Conservation (phyloP, 2,797 vertebrate species). For the Helicolenus hilgendorfi region DNA sequence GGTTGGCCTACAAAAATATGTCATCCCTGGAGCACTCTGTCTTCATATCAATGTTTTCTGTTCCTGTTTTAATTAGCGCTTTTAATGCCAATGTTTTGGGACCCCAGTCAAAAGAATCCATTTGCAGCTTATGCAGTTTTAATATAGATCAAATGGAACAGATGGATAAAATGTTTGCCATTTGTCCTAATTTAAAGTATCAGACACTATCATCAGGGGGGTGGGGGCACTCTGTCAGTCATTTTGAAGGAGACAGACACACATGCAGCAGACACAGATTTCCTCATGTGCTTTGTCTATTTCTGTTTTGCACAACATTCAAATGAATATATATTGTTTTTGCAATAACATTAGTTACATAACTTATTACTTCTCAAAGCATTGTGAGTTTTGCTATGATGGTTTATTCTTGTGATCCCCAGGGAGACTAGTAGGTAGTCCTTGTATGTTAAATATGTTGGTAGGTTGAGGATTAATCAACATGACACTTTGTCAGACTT, state of each 20-base stretch:
- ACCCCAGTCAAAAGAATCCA: not conserved
- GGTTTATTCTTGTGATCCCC: not conserved
- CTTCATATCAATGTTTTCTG: not conserved
- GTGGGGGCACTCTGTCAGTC: not conserved
- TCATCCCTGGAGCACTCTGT: too few species aligned
- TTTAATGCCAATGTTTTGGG: not conserved
- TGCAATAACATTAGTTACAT: not conserved
- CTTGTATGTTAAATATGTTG: not conserved
- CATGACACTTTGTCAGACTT: constrained; percentile 1
- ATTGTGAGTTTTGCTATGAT: not conserved
- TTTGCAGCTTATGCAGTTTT: not conserved
- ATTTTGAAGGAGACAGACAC: not conserved
- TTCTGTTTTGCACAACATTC: not conserved
- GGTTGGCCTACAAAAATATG: too few species aligned
- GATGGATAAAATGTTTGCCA: not conserved
- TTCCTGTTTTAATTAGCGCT: not conserved
- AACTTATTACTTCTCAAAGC: not conserved
- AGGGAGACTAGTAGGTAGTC: not conserved
- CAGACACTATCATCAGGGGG: not conserved
- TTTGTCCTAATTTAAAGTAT: not conserved
- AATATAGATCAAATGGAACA: not conserved
- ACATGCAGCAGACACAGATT: not conserved
- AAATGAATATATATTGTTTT: not conserved
- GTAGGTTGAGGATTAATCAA: not conserved
- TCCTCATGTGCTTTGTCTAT: not conserved